Evolutionary conservation across 2,113 vertebrate species (phyloP).

Genomic region (Okapia johnstoni): DNA sequence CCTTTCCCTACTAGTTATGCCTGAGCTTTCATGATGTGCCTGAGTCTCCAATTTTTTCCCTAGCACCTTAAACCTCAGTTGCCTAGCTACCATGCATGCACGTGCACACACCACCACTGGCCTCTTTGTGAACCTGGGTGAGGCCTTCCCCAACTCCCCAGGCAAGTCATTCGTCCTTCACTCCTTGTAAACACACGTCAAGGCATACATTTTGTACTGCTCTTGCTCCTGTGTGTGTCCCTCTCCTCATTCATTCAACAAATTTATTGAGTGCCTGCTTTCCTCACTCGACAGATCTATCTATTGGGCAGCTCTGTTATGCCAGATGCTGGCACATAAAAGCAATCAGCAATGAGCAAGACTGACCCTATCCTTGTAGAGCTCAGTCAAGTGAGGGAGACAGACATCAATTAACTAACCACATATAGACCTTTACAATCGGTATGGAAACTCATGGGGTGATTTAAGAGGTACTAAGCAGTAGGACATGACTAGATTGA

Average conservation of each 20-base stretch:
- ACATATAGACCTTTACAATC: not conserved
- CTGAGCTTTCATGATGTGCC: not conserved
- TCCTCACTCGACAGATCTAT: not conserved
- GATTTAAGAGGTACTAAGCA: not conserved
- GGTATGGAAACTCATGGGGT: not conserved
- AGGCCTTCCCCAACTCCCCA: not conserved
- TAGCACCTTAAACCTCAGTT: not conserved
- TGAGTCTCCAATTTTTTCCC: not conserved
- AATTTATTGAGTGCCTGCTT: not conserved
- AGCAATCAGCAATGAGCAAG: not conserved
- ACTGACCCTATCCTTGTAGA: not conserved
- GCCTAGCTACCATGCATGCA: not conserved
- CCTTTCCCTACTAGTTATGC: not conserved
- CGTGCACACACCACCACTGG: not conserved
- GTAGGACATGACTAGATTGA: not conserved
- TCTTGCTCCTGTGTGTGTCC: not conserved
- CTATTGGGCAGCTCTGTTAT: not conserved
- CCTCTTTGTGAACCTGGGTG: not conserved
- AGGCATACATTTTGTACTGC: not conserved
- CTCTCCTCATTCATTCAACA: not conserved
- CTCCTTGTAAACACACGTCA: not conserved
- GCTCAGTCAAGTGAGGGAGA: not conserved
- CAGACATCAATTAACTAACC: not conserved
- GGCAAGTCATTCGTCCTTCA: not conserved
- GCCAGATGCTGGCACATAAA: not conserved